Evolutionary conservation across 2,888 invertebrate genomes (phyloP), one percentile per base, ranked within the genome.

Genomic region (Aplocera efformata): DNA sequence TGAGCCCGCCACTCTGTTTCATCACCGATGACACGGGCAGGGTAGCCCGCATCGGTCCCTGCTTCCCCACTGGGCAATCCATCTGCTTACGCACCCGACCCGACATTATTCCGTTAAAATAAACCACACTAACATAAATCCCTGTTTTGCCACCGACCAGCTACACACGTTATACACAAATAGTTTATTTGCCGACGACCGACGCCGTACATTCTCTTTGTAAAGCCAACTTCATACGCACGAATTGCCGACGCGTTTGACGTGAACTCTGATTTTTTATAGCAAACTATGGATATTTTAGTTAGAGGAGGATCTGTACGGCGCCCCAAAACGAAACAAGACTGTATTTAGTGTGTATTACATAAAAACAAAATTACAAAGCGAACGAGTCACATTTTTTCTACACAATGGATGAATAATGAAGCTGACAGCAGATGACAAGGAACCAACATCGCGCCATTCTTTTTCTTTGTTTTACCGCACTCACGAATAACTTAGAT

Each of bases 31-130:
- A 92, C 66, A 94, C 92, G 58, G 94, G 94, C 69, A 94, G 85
- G 45, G 94, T 94, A 42, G 94, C 94, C 73, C 93, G 90, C 91
- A 94, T 91, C 56, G 94, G 94, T 38, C 93, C 93, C 79, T 83
- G 82, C 62, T 88, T 88, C 37, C 81, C 79, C 59, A 80, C 82
- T 51, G 91, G 90, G 71, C 90, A 91, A 66, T 93, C 92, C 43
- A 92, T 91, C 67, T 92, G 92, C 82, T 92, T 92, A 61, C 92
- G 90, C 59, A 90, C 90, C 61, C 90, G 90, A 61, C 90, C 86
- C 70, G 91, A 90, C 91, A 91, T 91, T 58, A 69, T 79, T 42
- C 37, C 56, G 50, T 56, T 54, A 56, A 52, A 54, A 48, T 51
- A 49, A 55, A 62, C 60, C 54, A 48, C 62, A 55, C 62, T 63